phyloP scores from a whole-genome alignment of 1,140 invertebrate species.

The Drosophila oshimai region DNA sequence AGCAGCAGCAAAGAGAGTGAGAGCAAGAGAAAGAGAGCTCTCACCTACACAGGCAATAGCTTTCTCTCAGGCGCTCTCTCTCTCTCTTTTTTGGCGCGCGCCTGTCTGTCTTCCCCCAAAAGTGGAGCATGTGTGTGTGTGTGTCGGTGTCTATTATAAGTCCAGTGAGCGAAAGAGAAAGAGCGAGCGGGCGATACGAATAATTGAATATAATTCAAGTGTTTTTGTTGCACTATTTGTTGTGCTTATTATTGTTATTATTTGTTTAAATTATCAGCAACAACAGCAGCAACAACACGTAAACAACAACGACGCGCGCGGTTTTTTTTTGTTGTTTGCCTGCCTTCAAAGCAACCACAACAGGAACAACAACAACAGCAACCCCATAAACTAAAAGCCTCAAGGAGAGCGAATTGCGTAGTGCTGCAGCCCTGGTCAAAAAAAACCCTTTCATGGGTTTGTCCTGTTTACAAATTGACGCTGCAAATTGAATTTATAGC shows the following conservation, averaged over 20 bases:
- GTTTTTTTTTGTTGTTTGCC: not conserved
- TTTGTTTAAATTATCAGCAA: conserved; percentile 75
- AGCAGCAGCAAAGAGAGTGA: conserved; percentile 39
- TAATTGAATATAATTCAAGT: conserved; percentile 80
- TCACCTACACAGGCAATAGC: conserved; percentile 18
- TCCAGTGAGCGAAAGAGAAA: conserved; percentile 34
- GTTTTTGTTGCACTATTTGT: conserved; percentile 76
- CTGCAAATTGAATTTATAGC: conserved; percentile 67
- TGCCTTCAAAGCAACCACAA: conserved; percentile 9
- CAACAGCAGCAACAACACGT: no score
- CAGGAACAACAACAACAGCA: conserved; percentile 20
- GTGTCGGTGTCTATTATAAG: conserved; percentile 66
- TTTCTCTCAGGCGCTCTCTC: conserved; percentile 9
- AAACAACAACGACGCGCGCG: conserved; percentile 33
- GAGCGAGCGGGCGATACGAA: conserved; percentile 31
- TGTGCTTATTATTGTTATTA: conserved; percentile 74
- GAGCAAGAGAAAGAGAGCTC: conserved; percentile 24
- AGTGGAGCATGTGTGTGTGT: conserved; percentile 19
- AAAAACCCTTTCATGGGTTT: conserved; percentile 65
- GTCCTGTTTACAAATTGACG: conserved; percentile 73
- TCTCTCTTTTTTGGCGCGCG: conserved; percentile 45
- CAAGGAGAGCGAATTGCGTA: conserved; percentile 13
- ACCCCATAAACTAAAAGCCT: not conserved
- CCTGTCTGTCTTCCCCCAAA: conserved; percentile 13
- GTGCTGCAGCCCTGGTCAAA: conserved; percentile 54